These are phyloP conservation scores for Enhydra lutris DNA, from an alignment of 2,113 vertebrate species.

Conservation along the genomic window DNA sequence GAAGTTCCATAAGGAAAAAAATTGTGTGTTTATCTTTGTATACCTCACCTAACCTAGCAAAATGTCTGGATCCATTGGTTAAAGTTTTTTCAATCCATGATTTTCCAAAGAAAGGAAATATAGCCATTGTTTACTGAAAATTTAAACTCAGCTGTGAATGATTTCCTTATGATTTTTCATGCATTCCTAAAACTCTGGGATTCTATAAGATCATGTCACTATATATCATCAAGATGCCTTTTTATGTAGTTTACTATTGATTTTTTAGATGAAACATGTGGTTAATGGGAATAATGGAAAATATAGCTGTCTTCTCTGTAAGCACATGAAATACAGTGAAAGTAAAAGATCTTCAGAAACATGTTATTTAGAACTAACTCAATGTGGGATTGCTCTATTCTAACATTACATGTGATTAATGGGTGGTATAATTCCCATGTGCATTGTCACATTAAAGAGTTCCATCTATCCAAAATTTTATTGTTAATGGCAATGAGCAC, in stretches of 20 bases:
- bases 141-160: not conserved
- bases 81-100: not conserved
- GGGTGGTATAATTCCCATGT: not conserved
- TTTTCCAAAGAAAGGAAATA: not conserved
- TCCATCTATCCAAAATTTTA: constrained; percentile 59
- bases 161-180: not conserved
- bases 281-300: constrained; percentile 1
- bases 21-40: not conserved
- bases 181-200: not conserved
- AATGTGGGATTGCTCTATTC: constrained; percentile 14
- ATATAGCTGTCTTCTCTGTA: constrained; percentile 13
- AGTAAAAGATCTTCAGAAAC: constrained; percentile 16
- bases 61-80: not conserved
- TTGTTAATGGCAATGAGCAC: constrained; percentile 44
- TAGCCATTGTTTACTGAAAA: not conserved
- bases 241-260: not conserved
- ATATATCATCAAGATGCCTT: not conserved
- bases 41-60: not conserved
- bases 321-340: not conserved
- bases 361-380: constrained; percentile 8
- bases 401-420: constrained; percentile 49
- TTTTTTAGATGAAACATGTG: not conserved
- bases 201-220: not conserved
- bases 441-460: constrained; percentile 42
- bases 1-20: not conserved